Conservation (phyloP, 1,140 invertebrate genomes). For the Lamellibrachia luymesi region DNA sequence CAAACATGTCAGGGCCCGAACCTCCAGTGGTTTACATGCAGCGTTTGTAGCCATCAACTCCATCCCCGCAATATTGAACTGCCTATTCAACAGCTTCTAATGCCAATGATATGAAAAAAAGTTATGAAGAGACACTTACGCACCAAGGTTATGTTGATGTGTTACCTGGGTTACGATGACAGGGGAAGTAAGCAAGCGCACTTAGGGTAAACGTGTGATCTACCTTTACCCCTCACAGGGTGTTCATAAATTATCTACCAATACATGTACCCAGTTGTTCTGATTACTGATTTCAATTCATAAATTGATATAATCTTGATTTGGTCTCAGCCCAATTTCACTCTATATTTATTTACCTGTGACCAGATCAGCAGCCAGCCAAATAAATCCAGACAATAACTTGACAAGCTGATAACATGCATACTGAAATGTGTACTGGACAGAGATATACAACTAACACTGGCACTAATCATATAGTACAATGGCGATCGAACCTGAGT, state of each 20-base stretch:
- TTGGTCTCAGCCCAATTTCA: background rate
- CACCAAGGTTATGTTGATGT: background rate
- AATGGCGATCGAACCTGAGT: background rate
- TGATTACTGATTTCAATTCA: background rate
- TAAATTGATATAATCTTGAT: background rate
- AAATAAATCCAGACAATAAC: background rate
- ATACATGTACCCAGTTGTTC: background rate
- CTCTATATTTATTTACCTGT: background rate
- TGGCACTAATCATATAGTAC: background rate
- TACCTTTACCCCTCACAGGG: background rate
- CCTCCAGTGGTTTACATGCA: too few species aligned
- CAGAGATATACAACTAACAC: background rate
- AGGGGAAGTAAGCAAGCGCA: background rate
- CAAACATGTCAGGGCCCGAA: too few species aligned
- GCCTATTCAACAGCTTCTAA: too few species aligned
- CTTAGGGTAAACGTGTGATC: background rate
- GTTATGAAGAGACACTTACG: background rate
- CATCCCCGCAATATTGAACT: too few species aligned
- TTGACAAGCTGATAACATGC: background rate
- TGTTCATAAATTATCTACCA: background rate
- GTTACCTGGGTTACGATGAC: background rate
- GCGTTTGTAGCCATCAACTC: too few species aligned
- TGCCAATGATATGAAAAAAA: background rate
- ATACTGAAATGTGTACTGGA: background rate
- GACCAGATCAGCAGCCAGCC: background rate